Percentiles rank a stretch among this genome's conserved stretches.
phyloP scores from a whole-genome alignment of 2,888 invertebrate species.

The Philopedon plagiatum region DNA sequence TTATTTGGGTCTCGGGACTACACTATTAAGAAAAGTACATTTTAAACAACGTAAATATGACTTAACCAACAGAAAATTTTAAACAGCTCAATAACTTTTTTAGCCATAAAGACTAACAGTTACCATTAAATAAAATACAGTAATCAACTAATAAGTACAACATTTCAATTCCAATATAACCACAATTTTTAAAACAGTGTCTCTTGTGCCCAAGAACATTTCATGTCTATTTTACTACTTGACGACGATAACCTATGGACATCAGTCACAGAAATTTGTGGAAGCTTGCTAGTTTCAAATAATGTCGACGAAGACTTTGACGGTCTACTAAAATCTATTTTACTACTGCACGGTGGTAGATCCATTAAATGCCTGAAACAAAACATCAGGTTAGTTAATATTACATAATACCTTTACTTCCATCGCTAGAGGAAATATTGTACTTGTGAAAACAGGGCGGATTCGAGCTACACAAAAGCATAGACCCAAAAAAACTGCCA shows the following conservation, averaged over 20 bases:
- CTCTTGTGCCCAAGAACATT: conserved; percentile 80
- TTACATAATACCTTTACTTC: no score
- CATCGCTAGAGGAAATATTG: no score
- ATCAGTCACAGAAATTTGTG: conserved; percentile 63
- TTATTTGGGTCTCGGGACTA: no score
- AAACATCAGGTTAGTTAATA: neutral
- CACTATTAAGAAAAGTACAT: no score
- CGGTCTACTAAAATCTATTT: conserved; percentile 22
- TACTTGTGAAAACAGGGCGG: no score
- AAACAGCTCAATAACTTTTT: no score
- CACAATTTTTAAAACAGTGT: conserved; percentile 78
- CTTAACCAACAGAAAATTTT: no score
- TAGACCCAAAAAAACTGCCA: no score
- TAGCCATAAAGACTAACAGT: no score
- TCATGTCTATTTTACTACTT: conserved; percentile 66
- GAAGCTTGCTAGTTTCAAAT: conserved; percentile 56
- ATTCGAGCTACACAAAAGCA: no score
- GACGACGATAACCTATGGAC: conserved; percentile 56
- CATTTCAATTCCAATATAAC: neutral
- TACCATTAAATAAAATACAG: neutral
- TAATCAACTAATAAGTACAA: neutral
- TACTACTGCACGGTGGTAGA: conserved; percentile 37
- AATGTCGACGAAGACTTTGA: conserved; percentile 56
- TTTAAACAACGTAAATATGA: no score
- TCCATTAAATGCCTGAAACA: conserved; percentile 43